phyloP scores from a whole-genome alignment of 2,888 invertebrate species.

The Apotomis betuletana region DNA sequence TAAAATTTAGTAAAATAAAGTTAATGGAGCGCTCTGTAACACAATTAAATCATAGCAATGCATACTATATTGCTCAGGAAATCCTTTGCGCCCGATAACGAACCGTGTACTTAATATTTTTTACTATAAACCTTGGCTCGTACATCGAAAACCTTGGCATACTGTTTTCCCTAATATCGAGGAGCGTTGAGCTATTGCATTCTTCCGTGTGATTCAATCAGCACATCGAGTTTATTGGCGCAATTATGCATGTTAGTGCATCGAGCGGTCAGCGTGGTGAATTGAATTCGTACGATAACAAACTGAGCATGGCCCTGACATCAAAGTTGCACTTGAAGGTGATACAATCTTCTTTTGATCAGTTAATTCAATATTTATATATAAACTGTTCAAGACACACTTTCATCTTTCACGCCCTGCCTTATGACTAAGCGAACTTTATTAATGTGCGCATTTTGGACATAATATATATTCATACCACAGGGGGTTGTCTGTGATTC shows the following conservation, averaged over 20 bases:
- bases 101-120: slow-evolving; percentile 1
- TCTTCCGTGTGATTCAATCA: slow-evolving; percentile 52
- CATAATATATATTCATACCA: too few relatives aligned
- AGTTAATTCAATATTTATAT: too few relatives aligned
- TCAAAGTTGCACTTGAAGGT: neutral
- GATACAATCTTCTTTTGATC: too few relatives aligned
- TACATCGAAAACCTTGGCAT: slow-evolving; percentile 49
- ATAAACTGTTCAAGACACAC: too few relatives aligned
- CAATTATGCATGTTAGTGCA: slow-evolving; percentile 19
- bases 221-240: slow-evolving; percentile 21
- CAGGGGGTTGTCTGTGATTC: too few relatives aligned
- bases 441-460: too few relatives aligned
- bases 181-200: slow-evolving; percentile 44
- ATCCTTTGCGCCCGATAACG: slow-evolving; percentile 8
- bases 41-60: neutral
- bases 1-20: too few relatives aligned
- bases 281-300: slow-evolving; percentile 16
- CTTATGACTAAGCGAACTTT: too few relatives aligned
- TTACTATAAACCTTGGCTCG: slow-evolving; percentile 23
- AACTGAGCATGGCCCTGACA: neutral
- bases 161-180: slow-evolving; percentile 56
- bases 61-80: slow-evolving; percentile 6
- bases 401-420: too few relatives aligned
- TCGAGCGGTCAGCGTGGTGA: slow-evolving; percentile 6
- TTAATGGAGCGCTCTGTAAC: too few relatives aligned